Evolutionary conservation across 2,888 invertebrate genomes (phyloP).

Genomic region (Phrixothrix hirtus): DNA sequence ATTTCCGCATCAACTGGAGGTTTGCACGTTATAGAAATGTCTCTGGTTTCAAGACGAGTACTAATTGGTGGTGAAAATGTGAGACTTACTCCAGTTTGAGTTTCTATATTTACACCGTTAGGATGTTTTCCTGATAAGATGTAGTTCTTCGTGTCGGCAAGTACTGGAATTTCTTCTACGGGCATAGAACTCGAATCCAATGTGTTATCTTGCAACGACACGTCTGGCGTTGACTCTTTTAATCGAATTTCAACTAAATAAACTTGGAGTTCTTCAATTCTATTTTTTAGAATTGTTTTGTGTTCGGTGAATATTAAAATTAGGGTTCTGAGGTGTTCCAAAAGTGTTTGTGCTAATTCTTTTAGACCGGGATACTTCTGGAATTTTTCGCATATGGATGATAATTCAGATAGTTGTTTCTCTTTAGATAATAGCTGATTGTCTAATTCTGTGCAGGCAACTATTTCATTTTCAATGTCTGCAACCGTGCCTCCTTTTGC

Average conservation of each 20-base stretch:
- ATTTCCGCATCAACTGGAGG: conserved; percentile 64
- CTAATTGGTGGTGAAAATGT: conserved; percentile 52
- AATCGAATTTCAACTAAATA: conserved; percentile 53
- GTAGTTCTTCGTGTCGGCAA: conserved; percentile 39
- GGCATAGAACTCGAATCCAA: conserved; percentile 74
- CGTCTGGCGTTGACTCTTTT: conserved; percentile 52
- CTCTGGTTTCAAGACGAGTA: conserved; percentile 51
- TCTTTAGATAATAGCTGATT: conserved; percentile 57
- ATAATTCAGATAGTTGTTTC: conserved; percentile 56
- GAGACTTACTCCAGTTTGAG: conserved; percentile 69
- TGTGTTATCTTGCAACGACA: conserved; percentile 62
- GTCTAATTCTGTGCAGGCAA: conserved; percentile 46
- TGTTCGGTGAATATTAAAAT: conserved; percentile 65
- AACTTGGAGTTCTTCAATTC: conserved; percentile 61
- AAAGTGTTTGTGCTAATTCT: conserved; percentile 56
- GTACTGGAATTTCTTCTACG: conserved; percentile 63
- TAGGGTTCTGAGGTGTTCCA: conserved; percentile 62
- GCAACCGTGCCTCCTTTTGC: conserved; percentile 39
- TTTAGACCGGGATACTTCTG: conserved; percentile 57
- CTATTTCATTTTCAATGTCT: conserved; percentile 48
- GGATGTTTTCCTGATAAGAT: conserved; percentile 37
- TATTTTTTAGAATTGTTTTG: conserved; percentile 59
- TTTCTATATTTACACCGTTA: conserved; percentile 60
- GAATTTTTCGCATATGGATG: conserved; percentile 57
- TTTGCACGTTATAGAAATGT: conserved; percentile 60